Percentiles rank a stretch among this genome's conserved stretches.
These are phyloP conservation scores for Phoronis australis DNA, from an alignment of 2,888 invertebrate species.

Conservation along the genomic window DNA sequence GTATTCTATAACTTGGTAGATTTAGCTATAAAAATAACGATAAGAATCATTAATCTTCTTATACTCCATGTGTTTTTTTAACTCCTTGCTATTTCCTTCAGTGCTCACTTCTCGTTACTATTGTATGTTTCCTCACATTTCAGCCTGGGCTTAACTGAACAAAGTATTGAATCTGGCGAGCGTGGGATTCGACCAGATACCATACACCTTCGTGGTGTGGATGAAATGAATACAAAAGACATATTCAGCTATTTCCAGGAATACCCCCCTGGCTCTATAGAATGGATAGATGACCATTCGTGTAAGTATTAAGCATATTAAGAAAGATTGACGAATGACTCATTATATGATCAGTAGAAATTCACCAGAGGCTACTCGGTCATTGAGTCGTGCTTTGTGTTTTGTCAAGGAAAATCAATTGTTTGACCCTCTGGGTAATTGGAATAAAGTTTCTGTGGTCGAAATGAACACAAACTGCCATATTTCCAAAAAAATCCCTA, in stretches of 20 bases:
- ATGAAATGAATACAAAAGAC: slow-evolving; percentile 71
- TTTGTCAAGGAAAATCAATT: too few relatives aligned
- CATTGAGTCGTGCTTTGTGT: not conserved
- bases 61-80: too few relatives aligned
- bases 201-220: slow-evolving; percentile 69
- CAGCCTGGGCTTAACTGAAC: slow-evolving; percentile 56
- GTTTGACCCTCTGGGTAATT: too few relatives aligned
- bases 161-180: slow-evolving; percentile 31
- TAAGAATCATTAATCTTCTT: too few relatives aligned
- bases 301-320: slow-evolving; percentile 63
- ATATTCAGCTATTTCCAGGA: slow-evolving; percentile 73
- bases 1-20: too few relatives aligned
- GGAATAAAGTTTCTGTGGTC: too few relatives aligned
- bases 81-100: too few relatives aligned
- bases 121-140: too few relatives aligned
- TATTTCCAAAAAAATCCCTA: too few relatives aligned
- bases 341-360: slow-evolving; percentile 25
- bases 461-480: too few relatives aligned
- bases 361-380: not conserved
- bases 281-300: slow-evolving; percentile 75
- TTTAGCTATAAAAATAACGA: too few relatives aligned
- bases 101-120: too few relatives aligned
- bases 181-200: slow-evolving; percentile 58
- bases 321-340: slow-evolving; percentile 2
- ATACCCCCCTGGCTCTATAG: slow-evolving; percentile 70